Conservation (phyloP, 1,140 invertebrate species). For the Zaprionus gabonicus region DNA sequence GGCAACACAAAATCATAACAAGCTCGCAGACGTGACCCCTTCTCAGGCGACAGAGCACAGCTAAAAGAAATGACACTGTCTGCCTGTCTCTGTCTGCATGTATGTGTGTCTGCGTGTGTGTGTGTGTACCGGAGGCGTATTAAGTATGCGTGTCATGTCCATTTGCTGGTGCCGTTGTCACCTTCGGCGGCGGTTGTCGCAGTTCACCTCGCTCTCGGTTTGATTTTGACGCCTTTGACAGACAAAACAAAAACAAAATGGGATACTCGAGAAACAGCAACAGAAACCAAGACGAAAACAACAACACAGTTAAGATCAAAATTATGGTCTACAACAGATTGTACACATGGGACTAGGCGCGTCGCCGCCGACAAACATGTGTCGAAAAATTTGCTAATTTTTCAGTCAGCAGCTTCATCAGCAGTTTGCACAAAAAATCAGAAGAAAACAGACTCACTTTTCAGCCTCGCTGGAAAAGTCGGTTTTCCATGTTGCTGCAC, state of each 20-base stretch:
- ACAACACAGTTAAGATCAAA: slow-evolving; percentile 48
- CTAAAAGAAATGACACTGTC: neutral
- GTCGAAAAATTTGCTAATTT: slow-evolving; percentile 10
- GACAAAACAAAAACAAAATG: slow-evolving; percentile 31
- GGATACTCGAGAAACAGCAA: neutral
- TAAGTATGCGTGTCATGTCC: slow-evolving; percentile 79
- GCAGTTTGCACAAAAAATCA: slow-evolving; percentile 44
- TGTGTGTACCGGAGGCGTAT: slow-evolving; percentile 39
- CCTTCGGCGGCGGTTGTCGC: slow-evolving; percentile 65
- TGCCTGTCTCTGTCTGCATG: neutral
- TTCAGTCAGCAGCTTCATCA: slow-evolving; percentile 66
- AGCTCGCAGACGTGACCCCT: slow-evolving; percentile 42
- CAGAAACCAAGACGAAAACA: slow-evolving; percentile 43
- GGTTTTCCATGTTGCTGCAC: slow-evolving; percentile 19
- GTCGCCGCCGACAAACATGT: slow-evolving; percentile 22
- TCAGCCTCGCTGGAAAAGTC: slow-evolving; percentile 22
- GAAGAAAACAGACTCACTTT: slow-evolving; percentile 34
- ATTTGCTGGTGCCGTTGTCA: slow-evolving; percentile 71
- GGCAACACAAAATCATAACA: slow-evolving; percentile 75
- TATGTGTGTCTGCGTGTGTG: neutral
- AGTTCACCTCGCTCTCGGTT: slow-evolving; percentile 51
- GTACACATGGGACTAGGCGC: slow-evolving; percentile 61
- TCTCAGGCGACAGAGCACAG: slow-evolving; percentile 17
- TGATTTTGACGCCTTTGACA: slow-evolving; percentile 37
- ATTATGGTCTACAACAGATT: slow-evolving; percentile 30